These are phyloP conservation scores for Zelleria hepariella DNA, from an alignment of 2,888 invertebrate species.

Conservation along the genomic window DNA sequence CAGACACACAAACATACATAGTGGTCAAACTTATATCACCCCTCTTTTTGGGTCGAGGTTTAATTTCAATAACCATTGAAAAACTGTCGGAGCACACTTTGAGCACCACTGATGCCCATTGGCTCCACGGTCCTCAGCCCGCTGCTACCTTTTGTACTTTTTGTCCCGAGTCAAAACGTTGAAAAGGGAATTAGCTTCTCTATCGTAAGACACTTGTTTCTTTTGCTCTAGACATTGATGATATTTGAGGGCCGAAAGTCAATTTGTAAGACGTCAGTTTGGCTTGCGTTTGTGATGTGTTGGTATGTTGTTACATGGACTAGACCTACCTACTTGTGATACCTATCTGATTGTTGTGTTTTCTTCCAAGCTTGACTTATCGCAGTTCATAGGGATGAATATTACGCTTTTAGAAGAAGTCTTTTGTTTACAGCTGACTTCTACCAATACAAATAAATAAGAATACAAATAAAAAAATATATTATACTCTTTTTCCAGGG, in stretches of 20 bases:
- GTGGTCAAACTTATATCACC: no score
- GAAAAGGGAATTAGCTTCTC: not conserved
- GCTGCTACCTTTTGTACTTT: not conserved
- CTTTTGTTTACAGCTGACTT: no score
- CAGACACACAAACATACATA: no score
- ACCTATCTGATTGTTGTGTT: not conserved
- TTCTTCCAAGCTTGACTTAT: not conserved
- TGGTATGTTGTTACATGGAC: not conserved
- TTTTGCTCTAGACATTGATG: not conserved
- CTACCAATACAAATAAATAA: no score
- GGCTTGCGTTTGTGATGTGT: not conserved
- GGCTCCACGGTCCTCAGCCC: not conserved
- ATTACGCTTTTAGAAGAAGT: no score
- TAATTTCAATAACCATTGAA: not conserved
- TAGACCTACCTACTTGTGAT: no score
- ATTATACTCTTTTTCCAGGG: no score
- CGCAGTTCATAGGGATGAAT: no score
- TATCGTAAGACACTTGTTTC: not conserved
- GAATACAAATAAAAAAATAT: no score
- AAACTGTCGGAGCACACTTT: not conserved
- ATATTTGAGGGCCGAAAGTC: not conserved
- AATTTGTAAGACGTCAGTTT: not conserved
- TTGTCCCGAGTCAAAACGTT: constrained; percentile 2
- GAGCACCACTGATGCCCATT: not conserved
- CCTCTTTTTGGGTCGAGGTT: no score